Evolutionary conservation across 92 coral and sea anemone genomes (phyloP).

Genomic region (Pocillopora grandis): DNA sequence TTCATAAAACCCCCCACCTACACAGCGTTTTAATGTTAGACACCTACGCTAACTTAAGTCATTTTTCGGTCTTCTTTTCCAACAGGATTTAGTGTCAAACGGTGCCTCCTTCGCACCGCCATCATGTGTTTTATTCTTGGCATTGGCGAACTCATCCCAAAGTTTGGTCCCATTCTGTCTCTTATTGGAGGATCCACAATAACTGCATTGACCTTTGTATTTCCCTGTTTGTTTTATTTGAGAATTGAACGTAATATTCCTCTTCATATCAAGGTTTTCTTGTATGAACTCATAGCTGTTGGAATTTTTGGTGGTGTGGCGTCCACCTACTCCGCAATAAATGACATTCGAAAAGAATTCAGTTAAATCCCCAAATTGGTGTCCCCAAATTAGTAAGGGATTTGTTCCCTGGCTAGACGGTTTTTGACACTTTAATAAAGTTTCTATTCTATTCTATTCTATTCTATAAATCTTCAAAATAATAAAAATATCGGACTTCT

Average conservation of each 20-base stretch:
- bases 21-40: too few relatives aligned
- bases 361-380: conserved; percentile 4
- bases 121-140: conserved; percentile 84
- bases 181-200: conserved; percentile 93
- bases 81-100: conserved; percentile 60
- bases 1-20: too few relatives aligned
- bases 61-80: conserved; percentile 3
- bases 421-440: too few relatives aligned
- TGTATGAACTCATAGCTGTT: conserved; percentile 71
- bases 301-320: conserved; percentile 85
- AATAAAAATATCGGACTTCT: too few relatives aligned
- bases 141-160: conserved; percentile 83
- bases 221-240: conserved; percentile 91
- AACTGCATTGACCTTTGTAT: conserved; percentile 79
- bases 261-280: conserved; percentile 70
- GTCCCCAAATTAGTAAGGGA: too few relatives aligned
- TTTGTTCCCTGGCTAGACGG: too few relatives aligned
- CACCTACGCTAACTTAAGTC: too few relatives aligned
- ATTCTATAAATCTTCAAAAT: too few relatives aligned
- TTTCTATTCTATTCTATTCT: too few relatives aligned
- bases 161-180: conserved; percentile 93
- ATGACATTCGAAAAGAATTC: conserved; percentile 69
- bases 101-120: conserved; percentile 79
- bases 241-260: conserved; percentile 64
- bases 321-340: conserved; percentile 85